phyloP scores from a whole-genome alignment of 2,888 invertebrate genomes.

The Pasiphila rectangulata region DNA sequence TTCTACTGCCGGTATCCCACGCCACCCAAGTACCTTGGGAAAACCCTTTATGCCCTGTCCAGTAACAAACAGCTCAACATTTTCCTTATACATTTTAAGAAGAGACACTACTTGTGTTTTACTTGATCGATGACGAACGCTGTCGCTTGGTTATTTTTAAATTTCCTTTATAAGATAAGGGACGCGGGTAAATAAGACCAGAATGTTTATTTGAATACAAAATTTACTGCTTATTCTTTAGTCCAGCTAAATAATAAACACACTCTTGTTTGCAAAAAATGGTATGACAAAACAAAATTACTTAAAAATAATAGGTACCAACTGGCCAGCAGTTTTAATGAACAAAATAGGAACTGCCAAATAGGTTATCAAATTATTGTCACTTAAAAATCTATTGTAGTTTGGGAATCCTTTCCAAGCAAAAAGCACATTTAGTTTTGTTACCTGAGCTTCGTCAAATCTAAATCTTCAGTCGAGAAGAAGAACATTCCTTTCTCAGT shows the following conservation, averaged over 20 bases:
- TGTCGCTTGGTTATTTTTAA: no score
- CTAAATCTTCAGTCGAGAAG: conserved; percentile 58
- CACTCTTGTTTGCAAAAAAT: no score
- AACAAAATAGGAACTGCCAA: conserved; percentile 13
- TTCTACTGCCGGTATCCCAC: no score
- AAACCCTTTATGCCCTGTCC: no score
- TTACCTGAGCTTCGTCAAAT: conserved; percentile 30
- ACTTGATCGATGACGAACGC: neutral
- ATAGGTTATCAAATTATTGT: neutral
- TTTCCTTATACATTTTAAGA: no score
- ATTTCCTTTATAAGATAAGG: no score
- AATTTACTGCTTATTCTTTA: neutral
- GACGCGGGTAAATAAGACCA: no score
- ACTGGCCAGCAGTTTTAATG: conserved; percentile 5
- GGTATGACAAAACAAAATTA: no score
- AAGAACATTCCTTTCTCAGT: conserved; percentile 64
- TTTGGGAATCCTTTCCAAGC: neutral
- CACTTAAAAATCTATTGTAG: no score
- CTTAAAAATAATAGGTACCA: neutral
- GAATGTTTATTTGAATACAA: neutral
- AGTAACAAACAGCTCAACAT: no score
- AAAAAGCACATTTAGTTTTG: neutral
- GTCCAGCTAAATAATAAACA: conserved; percentile 1
- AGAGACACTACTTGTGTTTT: no score
- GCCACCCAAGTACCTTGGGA: no score